These are phyloP conservation scores for Ctenomys sociabilis DNA, from an alignment of 2,113 vertebrate species.

Conservation along the genomic window DNA sequence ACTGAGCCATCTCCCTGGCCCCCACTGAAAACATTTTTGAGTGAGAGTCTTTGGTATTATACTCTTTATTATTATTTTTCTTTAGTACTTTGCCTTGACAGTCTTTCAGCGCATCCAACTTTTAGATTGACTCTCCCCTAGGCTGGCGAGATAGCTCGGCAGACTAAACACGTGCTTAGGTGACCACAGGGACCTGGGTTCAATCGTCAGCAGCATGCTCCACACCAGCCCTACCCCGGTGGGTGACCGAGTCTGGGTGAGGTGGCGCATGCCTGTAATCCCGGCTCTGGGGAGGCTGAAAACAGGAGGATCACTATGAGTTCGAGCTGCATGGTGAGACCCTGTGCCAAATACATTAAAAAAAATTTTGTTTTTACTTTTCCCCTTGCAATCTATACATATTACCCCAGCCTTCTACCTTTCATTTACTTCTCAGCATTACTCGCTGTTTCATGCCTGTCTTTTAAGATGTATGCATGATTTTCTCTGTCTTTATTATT, in stretches of 20 bases:
- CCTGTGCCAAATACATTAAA: too few relatives aligned
- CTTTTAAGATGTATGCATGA: not conserved
- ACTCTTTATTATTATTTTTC: not conserved
- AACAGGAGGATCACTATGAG: too few relatives aligned
- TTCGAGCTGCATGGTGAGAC: too few relatives aligned
- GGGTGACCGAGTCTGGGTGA: too few relatives aligned
- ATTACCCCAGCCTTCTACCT: not conserved
- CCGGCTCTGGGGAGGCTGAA: too few relatives aligned
- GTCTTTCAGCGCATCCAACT: slow-evolving; percentile 26
- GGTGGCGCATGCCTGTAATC: too few relatives aligned
- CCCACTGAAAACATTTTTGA: not conserved
- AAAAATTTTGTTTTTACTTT: not conserved
- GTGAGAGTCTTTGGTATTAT: not conserved
- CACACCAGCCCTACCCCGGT: too few relatives aligned
- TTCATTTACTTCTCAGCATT: not conserved
- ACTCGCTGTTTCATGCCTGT: not conserved
- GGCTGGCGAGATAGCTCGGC: too few relatives aligned
- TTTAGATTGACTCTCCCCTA: not conserved
- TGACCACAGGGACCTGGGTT: too few relatives aligned
- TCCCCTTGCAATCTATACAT: not conserved
- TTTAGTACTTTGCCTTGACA: not conserved
- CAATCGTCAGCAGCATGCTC: too few relatives aligned
- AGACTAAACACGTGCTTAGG: too few relatives aligned
- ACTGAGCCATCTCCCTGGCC: too few relatives aligned
- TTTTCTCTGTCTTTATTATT: slow-evolving; percentile 28